Conservation (phyloP, 2,113 vertebrate species). For the Amphiprion ocellaris region DNA sequence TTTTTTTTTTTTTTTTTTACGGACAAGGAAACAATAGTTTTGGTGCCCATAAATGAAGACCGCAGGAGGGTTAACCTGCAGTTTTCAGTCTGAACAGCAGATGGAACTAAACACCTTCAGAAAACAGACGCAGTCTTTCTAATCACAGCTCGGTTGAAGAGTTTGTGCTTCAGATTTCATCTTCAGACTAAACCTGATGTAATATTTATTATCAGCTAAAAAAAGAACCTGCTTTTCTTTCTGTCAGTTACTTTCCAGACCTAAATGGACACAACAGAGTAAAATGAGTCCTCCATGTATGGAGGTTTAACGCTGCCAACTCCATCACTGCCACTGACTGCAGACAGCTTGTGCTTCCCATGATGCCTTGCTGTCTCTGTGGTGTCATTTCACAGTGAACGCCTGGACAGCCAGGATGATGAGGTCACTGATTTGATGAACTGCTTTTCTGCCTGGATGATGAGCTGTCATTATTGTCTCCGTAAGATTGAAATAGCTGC, state of each 20-base stretch:
- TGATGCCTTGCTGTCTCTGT: constrained; percentile 32
- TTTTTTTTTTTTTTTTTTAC: too few relatives aligned
- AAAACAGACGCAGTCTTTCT: neutral
- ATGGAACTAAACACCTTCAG: constrained; percentile 59
- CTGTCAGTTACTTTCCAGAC: neutral
- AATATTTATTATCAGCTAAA: too few relatives aligned
- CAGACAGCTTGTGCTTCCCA: constrained; percentile 32
- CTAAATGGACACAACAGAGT: neutral
- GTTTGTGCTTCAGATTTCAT: neutral
- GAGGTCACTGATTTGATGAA: constrained; percentile 54
- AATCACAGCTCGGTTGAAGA: neutral
- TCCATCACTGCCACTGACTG: constrained; percentile 21
- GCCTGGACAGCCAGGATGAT: constrained; percentile 41
- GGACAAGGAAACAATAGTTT: too few relatives aligned
- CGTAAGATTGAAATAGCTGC: constrained; percentile 33
- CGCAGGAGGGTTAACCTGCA: constrained; percentile 24
- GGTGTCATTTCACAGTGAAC: constrained; percentile 46
- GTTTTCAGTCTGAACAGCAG: constrained; percentile 69
- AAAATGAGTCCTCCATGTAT: neutral
- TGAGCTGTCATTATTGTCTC: constrained; percentile 47
- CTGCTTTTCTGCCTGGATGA: constrained; percentile 54
- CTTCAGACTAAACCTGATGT: neutral
- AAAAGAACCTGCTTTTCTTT: neutral
- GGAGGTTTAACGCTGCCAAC: neutral
- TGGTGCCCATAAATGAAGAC: too few relatives aligned